phyloP scores from a whole-genome alignment of 2,797 vertebrate species.

The Phoebastria nigripes region DNA sequence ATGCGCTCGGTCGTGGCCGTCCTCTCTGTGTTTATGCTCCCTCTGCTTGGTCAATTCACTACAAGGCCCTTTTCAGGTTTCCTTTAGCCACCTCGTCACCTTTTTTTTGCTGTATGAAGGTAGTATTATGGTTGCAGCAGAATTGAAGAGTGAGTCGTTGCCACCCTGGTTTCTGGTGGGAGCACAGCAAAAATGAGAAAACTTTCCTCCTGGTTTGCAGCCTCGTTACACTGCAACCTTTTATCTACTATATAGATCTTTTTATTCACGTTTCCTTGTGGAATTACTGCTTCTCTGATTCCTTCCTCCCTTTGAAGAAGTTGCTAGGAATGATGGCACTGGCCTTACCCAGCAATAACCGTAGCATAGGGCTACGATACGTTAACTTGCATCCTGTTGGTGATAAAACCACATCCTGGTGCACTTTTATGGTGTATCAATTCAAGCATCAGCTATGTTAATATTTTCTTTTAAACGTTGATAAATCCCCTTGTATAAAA shows the following conservation, averaged over 20 bases:
- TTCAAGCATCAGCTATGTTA: background rate
- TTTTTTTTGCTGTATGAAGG: background rate
- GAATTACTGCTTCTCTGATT: background rate
- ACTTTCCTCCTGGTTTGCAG: background rate
- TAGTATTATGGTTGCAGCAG: background rate
- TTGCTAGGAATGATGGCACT: background rate
- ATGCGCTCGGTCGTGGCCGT: background rate
- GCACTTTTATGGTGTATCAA: accelerated
- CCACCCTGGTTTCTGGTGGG: background rate
- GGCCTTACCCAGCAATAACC: background rate
- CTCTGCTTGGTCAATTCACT: background rate
- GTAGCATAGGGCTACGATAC: background rate
- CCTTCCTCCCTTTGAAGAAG: background rate
- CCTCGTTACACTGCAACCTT: background rate
- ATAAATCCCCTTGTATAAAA: slow-evolving; percentile 40
- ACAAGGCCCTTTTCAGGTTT: background rate
- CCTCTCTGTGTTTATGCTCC: background rate
- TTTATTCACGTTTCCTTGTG: accelerated
- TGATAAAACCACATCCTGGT: background rate
- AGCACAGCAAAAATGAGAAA: background rate
- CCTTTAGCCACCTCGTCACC: accelerated
- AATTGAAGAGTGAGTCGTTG: accelerated
- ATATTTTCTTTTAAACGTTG: background rate
- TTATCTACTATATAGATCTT: background rate
- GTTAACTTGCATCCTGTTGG: background rate